A percentile compares a stretch with the other conserved stretches of the same genome.
These are phyloP conservation scores for Temnothorax curvispinosus DNA, from an alignment of 1,140 invertebrate genomes.

Conservation along the genomic window DNA sequence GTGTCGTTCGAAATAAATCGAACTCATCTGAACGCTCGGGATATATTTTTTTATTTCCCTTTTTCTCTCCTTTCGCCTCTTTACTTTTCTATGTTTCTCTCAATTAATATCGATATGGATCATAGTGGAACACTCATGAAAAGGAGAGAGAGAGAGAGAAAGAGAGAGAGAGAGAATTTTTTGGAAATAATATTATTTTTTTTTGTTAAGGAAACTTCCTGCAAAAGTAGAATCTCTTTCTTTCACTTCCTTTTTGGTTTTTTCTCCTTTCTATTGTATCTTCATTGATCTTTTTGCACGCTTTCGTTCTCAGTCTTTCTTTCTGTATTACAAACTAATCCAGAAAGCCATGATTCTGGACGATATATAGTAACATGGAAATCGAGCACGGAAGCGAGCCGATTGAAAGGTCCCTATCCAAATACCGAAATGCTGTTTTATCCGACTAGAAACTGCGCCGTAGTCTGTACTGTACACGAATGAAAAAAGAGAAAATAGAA, in stretches of 20 bases:
- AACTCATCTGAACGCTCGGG: conserved; percentile 44
- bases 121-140: background rate
- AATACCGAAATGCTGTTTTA: conserved; percentile 64
- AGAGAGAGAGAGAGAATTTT: too few relatives aligned
- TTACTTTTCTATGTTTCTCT: background rate
- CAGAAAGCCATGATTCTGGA: conserved; percentile 58
- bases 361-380: conserved; percentile 52
- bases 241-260: background rate
- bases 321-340: conserved; percentile 68
- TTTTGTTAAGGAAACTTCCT: background rate
- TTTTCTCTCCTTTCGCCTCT: background rate
- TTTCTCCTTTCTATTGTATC: background rate
- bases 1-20: conserved; percentile 70
- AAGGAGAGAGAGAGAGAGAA: too few relatives aligned
- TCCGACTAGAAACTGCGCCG: conserved; percentile 39
- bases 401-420: conserved; percentile 70
- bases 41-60: conserved; percentile 18
- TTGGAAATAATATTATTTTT: background rate
- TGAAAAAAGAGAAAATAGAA: conserved; percentile 32
- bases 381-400: conserved; percentile 62
- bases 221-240: background rate
- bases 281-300: background rate
- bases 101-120: background rate
- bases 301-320: background rate
- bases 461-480: conserved; percentile 29